phyloP scores from a whole-genome alignment of 2,113 vertebrate species.

The Callipepla squamata region DNA sequence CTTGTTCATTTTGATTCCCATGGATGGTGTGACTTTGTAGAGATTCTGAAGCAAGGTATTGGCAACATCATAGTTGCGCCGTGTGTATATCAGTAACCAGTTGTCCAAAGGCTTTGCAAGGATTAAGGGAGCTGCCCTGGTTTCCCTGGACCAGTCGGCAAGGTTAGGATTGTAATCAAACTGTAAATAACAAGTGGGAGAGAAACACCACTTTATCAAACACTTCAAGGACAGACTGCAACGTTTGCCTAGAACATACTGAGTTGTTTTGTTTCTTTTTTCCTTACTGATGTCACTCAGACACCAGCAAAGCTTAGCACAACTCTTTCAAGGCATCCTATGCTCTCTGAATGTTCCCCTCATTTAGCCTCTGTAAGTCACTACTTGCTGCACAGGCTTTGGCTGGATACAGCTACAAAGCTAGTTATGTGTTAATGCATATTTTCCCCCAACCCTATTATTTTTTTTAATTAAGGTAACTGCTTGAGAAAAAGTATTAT shows the following conservation, averaged over 20 bases:
- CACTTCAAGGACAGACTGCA: not conserved
- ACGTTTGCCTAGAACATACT: not conserved
- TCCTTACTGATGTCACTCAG: not conserved
- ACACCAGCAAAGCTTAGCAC: not conserved
- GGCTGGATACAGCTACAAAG: not conserved
- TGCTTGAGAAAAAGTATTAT: not conserved
- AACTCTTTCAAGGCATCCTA: not conserved
- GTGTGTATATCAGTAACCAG: slow-evolving; percentile 87
- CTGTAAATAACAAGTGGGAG: slow-evolving; percentile 66
- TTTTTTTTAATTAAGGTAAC: not conserved
- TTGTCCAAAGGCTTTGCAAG: slow-evolving; percentile 78
- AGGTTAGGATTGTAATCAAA: slow-evolving; percentile 84
- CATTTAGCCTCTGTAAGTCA: not conserved
- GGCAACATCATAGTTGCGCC: slow-evolving; percentile 80
- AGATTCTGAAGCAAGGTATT: slow-evolving; percentile 85
- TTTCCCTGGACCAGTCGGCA: slow-evolving; percentile 92
- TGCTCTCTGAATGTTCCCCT: not conserved
- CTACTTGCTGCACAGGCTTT: not conserved
- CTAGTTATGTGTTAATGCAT: not conserved
- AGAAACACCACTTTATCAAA: not conserved
- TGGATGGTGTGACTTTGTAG: slow-evolving; percentile 81
- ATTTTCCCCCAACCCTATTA: not conserved
- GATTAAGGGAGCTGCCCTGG: slow-evolving; percentile 83
- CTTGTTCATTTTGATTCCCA: slow-evolving; percentile 85
- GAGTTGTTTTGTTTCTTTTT: not conserved